These are phyloP conservation scores for Eupeodes luniger DNA, from an alignment of 2,888 invertebrate species.

Conservation along the genomic window DNA sequence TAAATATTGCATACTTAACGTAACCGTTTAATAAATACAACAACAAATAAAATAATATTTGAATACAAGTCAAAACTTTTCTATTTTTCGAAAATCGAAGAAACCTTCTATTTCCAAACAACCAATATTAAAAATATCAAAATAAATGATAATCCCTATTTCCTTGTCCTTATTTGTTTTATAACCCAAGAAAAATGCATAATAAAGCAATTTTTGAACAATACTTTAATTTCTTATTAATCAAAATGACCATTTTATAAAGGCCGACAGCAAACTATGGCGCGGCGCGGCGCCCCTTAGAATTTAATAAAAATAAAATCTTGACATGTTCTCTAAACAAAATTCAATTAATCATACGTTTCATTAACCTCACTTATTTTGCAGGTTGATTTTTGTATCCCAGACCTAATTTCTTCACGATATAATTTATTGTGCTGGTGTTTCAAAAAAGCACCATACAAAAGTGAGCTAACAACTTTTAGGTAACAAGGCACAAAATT, in stretches of 20 bases:
- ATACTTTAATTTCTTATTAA: background rate
- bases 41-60: too few relatives aligned
- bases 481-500: slow-evolving; percentile 56
- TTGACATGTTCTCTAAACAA: slow-evolving; percentile 3
- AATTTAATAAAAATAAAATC: background rate
- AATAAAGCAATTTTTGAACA: too few relatives aligned
- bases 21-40: too few relatives aligned
- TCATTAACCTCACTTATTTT: background rate
- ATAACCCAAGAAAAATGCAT: too few relatives aligned
- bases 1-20: too few relatives aligned
- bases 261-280: too few relatives aligned
- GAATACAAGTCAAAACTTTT: too few relatives aligned
- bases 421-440: background rate
- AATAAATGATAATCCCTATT: background rate
- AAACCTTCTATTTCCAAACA: too few relatives aligned
- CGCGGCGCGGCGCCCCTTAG: slow-evolving; percentile 14
- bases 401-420: background rate
- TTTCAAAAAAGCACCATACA: background rate
- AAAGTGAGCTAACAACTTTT: slow-evolving; percentile 12
- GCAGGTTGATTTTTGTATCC: slow-evolving; percentile 5
- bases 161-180: background rate
- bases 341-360: slow-evolving; percentile 31
- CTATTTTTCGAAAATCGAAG: too few relatives aligned
- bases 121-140: too few relatives aligned
- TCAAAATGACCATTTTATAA: background rate